These are phyloP conservation scores for Gastracanthus pulcherrimus DNA, from an alignment of 2,888 invertebrate genomes.

Conservation along the genomic window DNA sequence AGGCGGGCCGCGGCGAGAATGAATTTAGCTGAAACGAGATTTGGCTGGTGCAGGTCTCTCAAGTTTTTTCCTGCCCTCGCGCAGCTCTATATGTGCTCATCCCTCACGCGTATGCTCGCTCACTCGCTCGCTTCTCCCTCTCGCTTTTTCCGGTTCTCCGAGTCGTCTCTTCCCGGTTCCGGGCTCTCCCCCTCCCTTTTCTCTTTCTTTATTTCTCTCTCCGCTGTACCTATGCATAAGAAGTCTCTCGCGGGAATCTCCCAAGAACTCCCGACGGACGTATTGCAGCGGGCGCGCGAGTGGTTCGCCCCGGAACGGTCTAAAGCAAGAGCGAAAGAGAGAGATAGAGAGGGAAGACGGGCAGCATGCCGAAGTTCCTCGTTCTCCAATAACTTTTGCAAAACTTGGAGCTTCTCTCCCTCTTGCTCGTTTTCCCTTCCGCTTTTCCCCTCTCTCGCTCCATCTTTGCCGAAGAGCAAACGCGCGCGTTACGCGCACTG, in stretches of 20 bases:
- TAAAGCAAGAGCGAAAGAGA: conserved; percentile 1
- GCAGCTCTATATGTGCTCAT: too few relatives aligned
- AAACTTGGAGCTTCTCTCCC: conserved; percentile 52
- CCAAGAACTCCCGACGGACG: conserved; percentile 56
- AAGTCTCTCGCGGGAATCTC: conserved; percentile 51
- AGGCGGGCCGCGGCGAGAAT: conserved; percentile 3
- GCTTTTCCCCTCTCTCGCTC: not conserved
- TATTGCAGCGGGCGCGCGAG: conserved; percentile 49
- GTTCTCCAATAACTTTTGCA: conserved; percentile 59
- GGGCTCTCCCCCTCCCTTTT: not conserved
- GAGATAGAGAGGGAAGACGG: not conserved
- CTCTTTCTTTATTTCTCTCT: conserved; percentile 49
- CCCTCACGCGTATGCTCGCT: not conserved
- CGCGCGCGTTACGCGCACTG: too few relatives aligned
- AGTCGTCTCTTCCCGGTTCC: not conserved
- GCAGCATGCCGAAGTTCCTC: conserved; percentile 54
- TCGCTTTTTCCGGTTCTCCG: conserved; percentile 21
- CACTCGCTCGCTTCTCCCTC: not conserved
- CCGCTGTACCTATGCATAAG: conserved; percentile 46
- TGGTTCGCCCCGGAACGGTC: not conserved
- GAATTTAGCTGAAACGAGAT: conserved; percentile 9
- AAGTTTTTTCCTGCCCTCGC: too few relatives aligned
- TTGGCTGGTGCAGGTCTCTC: too few relatives aligned
- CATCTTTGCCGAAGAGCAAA: conserved; percentile 4
- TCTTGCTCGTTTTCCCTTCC: conserved; percentile 13